These are phyloP conservation scores for Drosophila miranda DNA, from an alignment of 1,140 invertebrate species.

Conservation along the genomic window DNA sequence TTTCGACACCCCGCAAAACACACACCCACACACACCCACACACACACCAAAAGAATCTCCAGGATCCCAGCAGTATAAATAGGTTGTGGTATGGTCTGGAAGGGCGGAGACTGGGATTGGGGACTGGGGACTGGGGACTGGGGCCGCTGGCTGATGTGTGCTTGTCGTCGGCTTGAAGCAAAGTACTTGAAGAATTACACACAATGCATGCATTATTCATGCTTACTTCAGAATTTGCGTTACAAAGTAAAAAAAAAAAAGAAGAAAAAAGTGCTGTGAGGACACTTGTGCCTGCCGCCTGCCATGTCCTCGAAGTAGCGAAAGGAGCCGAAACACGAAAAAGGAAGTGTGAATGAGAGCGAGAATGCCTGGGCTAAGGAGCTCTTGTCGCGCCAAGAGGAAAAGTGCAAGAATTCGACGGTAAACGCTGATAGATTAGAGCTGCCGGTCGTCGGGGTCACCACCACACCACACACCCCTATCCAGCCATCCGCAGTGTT, in stretches of 20 bases:
- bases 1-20: constrained; percentile 47
- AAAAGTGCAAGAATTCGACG: constrained; percentile 60
- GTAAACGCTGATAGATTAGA: constrained; percentile 73
- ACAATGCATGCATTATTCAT: constrained; percentile 80
- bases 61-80: constrained; percentile 59
- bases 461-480: not conserved
- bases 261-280: constrained; percentile 53
- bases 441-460: constrained; percentile 41
- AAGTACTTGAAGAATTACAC: constrained; percentile 79
- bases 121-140: not conserved
- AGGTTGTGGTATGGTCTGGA: constrained; percentile 49
- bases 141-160: constrained; percentile 58
- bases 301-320: constrained; percentile 28
- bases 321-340: constrained; percentile 39
- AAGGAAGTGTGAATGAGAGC: constrained; percentile 67
- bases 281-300: constrained; percentile 62
- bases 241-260: constrained; percentile 68
- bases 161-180: constrained; percentile 68
- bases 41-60: constrained; percentile 15
- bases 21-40: constrained; percentile 10
- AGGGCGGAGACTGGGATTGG: constrained; percentile 1
- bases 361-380: constrained; percentile 20
- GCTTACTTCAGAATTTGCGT: constrained; percentile 80
- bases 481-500: not conserved
- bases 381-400: constrained; percentile 10